A percentile compares a stretch with the other conserved stretches of the same genome.
These are phyloP conservation scores for Himantopus leucocephalus DNA, from an alignment of 2,113 vertebrate genomes.

Conservation along the genomic window DNA sequence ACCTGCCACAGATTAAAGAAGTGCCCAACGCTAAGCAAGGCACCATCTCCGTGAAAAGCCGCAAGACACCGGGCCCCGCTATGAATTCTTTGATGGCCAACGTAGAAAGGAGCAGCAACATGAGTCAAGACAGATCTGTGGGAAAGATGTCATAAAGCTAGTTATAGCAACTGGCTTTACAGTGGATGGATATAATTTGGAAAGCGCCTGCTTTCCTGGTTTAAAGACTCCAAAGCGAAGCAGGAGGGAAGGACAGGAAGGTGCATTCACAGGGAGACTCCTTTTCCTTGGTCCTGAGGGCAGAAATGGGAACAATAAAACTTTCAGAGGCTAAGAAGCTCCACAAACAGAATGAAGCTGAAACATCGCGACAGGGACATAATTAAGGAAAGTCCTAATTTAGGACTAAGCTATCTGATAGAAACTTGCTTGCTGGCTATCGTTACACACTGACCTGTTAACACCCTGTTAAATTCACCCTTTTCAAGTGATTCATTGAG, in stretches of 20 bases:
- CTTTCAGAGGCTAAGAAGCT: not conserved
- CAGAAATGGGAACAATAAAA: not conserved
- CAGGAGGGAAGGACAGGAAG: not conserved
- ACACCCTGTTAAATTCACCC: not conserved
- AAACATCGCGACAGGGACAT: fast-evolving
- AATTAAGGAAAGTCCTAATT: not conserved
- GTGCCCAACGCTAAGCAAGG: no score
- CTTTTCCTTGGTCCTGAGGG: not conserved
- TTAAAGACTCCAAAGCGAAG: not conserved
- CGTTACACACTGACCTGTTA: not conserved
- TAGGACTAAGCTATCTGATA: not conserved
- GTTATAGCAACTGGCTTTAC: not conserved
- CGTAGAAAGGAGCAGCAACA: not conserved
- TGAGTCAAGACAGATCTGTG: not conserved
- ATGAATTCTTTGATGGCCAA: not conserved
- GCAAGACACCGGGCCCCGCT: no score
- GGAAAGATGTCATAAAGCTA: fast-evolving
- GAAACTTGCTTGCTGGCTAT: not conserved
- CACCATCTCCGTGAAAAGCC: no score
- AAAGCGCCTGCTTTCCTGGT: not conserved
- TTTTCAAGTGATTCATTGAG: not conserved
- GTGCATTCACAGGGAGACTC: not conserved
- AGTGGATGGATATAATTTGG: not conserved
- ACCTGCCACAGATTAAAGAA: no score
- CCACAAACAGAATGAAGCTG: not conserved